Evolutionary conservation across 2,797 vertebrate species (phyloP), one percentile per base, ranked within the genome.

Genomic region (Ceyx erithaca): DNA sequence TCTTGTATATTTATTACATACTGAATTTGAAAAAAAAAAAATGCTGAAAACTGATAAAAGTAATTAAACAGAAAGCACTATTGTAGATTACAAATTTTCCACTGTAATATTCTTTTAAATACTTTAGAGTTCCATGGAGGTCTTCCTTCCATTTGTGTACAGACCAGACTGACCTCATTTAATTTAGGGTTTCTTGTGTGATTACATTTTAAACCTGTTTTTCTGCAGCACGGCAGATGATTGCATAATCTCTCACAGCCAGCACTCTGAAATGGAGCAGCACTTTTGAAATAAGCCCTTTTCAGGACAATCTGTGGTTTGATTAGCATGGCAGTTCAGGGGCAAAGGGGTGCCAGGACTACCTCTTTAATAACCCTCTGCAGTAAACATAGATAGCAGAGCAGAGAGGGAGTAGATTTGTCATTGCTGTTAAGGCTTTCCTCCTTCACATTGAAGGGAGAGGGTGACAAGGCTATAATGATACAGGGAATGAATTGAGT

Each of bases 161-260:
- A 80, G 69, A 63, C 43, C n/a, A 71, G 23, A n/a, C 16, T 54
- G 58, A 83, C 46, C 72, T 83, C 28, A 71, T 85, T 91, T 83
- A 91, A 48, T 76, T 69, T 62, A 71, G 40, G 14, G 10, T 9
- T 66, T 85, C 54, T 91, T 73, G 22, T 66, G 54, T 48, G 76
- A 92, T 80, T 89, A 80, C 30, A 89, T 52, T 80, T 82, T 71
- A 83, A 93, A 85, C 52, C 20, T 59, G 20, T 58, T 89, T 94
- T 89, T 82, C 64, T 78, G 41, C 51, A 80, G 54, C 43, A 61
- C 23, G 87, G 71, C 17, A 62, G 46, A 80, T 75, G 61, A 90
- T 81, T 85, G 31, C 37, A 86, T 77, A 94, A 64, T 71, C 49
- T 78, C 40, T 73, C 57, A 31, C 41, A 92, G 45, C 7, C 75